Evolutionary conservation across 2,888 invertebrate species (phyloP).

Genomic region (Watsonalla cultraria): DNA sequence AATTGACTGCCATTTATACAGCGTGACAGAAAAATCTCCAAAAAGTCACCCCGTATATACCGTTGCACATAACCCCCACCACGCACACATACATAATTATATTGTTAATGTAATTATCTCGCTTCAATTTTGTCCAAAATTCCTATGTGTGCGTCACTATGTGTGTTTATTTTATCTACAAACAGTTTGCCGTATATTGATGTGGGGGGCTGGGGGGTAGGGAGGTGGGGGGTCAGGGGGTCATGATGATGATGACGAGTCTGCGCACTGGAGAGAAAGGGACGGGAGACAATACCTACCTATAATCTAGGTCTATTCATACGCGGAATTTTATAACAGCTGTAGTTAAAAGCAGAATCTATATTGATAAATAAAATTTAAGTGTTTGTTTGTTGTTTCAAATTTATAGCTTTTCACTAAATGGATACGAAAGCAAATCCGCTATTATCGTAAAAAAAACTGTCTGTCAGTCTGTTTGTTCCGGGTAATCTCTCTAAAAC

Average conservation of each 20-base stretch:
- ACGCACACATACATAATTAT: constrained; percentile 19
- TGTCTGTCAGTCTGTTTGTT: too few species aligned
- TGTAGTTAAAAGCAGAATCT: too few species aligned
- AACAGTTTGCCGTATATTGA: constrained; percentile 64
- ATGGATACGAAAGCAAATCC: too few species aligned
- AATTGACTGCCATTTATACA: constrained; percentile 25
- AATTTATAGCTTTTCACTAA: too few species aligned
- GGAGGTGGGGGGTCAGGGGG: constrained; percentile 25
- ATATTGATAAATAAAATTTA: too few species aligned
- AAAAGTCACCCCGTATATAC: constrained; percentile 25
- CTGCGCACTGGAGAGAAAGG: constrained; percentile 59
- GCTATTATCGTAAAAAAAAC: too few species aligned
- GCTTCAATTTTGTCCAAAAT: constrained; percentile 66
- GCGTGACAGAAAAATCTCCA: constrained; percentile 37
- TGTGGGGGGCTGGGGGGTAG: constrained; percentile 33
- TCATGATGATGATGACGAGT: constrained; percentile 66
- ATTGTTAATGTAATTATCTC: constrained; percentile 68
- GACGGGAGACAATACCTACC: constrained; percentile 40
- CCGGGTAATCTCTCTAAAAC: too few species aligned
- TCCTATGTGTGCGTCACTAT: constrained; percentile 24
- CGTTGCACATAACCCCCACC: not conserved
- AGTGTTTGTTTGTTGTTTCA: too few species aligned
- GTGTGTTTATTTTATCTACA: constrained; percentile 62
- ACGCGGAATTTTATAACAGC: too few species aligned
- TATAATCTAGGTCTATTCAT: constrained; percentile 28